Percentiles rank a stretch among this genome's conserved stretches.
Evolutionary conservation across 2,888 invertebrate species (phyloP).

Genomic region (Pollenia labialis): DNA sequence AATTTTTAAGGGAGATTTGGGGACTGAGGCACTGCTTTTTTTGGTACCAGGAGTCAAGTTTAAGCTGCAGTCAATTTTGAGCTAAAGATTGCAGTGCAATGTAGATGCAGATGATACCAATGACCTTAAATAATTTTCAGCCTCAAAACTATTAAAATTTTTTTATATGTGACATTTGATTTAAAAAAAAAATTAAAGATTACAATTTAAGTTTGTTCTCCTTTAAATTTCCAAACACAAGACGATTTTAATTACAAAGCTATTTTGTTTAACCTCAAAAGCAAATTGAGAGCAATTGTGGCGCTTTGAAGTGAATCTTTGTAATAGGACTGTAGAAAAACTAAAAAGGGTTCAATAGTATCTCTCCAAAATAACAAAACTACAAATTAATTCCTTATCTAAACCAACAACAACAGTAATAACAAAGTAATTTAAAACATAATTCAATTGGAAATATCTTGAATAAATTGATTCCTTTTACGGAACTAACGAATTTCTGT

Average conservation of each 20-base stretch:
- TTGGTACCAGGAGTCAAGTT: too few relatives aligned
- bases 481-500: constrained; percentile 82
- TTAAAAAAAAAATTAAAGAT: too few relatives aligned
- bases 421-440: not conserved
- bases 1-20: too few relatives aligned
- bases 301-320: constrained; percentile 52
- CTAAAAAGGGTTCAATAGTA: not conserved
- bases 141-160: too few relatives aligned
- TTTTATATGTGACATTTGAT: too few relatives aligned
- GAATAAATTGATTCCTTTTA: constrained; percentile 73
- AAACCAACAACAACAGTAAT: not conserved
- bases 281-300: constrained; percentile 28
- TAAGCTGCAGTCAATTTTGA: too few relatives aligned
- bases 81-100: too few relatives aligned
- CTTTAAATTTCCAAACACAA: too few relatives aligned
- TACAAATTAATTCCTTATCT: constrained; percentile 22
- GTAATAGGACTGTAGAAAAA: constrained; percentile 48
- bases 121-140: too few relatives aligned
- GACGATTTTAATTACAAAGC: not conserved
- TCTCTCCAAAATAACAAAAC: not conserved
- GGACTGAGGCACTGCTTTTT: too few relatives aligned
- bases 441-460: not conserved
- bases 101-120: too few relatives aligned
- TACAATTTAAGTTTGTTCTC: too few relatives aligned
- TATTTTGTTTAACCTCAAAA: not conserved